Base-by-base conservation (phyloP, 2,888 invertebrate species). In the Agrypnus murinus region DNA sequence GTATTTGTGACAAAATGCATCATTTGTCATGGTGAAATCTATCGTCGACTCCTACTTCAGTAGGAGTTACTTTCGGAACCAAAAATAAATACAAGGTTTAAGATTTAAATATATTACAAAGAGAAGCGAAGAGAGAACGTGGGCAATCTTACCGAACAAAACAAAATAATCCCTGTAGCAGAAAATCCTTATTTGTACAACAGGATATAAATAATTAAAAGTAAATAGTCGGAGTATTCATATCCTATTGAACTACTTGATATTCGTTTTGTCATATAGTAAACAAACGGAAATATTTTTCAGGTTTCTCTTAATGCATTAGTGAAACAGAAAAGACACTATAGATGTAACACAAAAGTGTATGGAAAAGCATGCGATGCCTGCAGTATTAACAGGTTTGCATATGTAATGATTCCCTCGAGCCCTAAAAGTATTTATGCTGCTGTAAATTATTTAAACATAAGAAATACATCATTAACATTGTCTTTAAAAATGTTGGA, bases 361-460 rank as follows among this genome's bases (percentile, higher is more conserved):
- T 32, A 6, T 32, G 50, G 31, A 36, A 17, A 55, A 55, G 10
- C n/a, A 10, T 17, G 68, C 76, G 77, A 78, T 77, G 74, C 75
- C 72, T 76, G 73, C 74, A 76, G 72, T 73, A 79, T 79, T 78
- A 79, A 78, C 74, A 74, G 73, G 76, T 75, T 72, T 77, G 77
- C 76, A 78, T 80, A 75, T 76, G 69, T 76, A 78, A 79, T 79
- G 73, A 77, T 68, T 59, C 75, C 79, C 80, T 46, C 31, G 43
- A 63, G 79, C 65, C 69, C 57, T 58, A 75, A 77, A 77, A 78
- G 77, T 75, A 75, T 80, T 79, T 78, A 78, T 79, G 80, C 80
- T 78, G 80, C 80, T 72, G 80, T 80, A 80, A 80, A 79, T 80
- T 80, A 78, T 80, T 79, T 79, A 76, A 79, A 79, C 75, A 76